Conservation (phyloP, 2,797 vertebrate species). For the Orientallactaga sibirica region DNA sequence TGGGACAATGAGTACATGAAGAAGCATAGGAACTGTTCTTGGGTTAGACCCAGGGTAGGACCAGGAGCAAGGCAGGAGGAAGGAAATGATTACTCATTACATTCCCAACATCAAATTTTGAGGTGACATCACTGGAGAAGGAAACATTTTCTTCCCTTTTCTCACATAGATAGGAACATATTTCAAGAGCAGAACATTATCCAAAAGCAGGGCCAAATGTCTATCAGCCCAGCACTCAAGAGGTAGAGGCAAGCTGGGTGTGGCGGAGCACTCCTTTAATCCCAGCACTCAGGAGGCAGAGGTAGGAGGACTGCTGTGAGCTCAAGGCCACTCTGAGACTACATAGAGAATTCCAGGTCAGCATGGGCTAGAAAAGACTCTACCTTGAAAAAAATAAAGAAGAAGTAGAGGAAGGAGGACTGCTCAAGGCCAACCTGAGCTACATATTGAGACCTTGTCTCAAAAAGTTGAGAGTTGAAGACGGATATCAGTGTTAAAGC, state of each 20-base stretch:
- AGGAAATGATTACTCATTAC: not conserved
- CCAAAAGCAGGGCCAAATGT: too few species aligned
- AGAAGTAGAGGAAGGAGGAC: too few species aligned
- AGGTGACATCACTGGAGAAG: not conserved
- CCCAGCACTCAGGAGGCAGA: too few species aligned
- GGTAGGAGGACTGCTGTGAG: too few species aligned
- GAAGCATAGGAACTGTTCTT: not conserved
- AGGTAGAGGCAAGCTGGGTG: not conserved
- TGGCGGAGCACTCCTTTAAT: too few species aligned
- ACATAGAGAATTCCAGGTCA: too few species aligned
- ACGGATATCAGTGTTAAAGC: not conserved
- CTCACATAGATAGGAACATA: not conserved
- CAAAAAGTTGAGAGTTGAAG: not conserved
- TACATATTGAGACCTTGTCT: not conserved
- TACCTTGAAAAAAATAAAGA: too few species aligned
- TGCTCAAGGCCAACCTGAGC: not conserved
- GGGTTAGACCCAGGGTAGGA: not conserved
- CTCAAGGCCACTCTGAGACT: too few species aligned
- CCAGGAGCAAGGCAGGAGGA: not conserved
- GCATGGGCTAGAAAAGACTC: too few species aligned
- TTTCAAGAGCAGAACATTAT: conserved; percentile 1
- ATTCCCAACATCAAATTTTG: not conserved
- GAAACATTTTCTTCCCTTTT: conserved; percentile 1
- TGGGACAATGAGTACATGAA: not conserved
- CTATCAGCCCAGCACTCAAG: not conserved